Evolutionary conservation across 2,888 invertebrate species (phyloP).

Genomic region (Microchrysa polita): DNA sequence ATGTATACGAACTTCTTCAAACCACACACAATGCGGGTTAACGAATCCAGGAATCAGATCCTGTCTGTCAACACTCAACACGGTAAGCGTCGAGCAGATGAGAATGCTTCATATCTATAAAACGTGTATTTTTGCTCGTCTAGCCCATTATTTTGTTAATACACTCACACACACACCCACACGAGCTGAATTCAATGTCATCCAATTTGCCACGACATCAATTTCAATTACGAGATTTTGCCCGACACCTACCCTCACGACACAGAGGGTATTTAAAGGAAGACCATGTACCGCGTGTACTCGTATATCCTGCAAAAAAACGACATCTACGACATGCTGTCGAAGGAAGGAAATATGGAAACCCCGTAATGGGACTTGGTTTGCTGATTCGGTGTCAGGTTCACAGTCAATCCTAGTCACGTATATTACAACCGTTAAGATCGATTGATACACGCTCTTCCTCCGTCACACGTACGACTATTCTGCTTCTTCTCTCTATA

Average conservation of each 20-base stretch:
- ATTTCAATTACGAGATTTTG: conserved; percentile 29
- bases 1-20: too few relatives aligned
- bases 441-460: conserved; percentile 12
- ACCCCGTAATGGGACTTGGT: conserved; percentile 31
- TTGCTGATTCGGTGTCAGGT: conserved; percentile 33
- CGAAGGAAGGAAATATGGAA: conserved; percentile 13
- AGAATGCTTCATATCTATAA: too few relatives aligned
- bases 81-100: too few relatives aligned
- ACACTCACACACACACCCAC: too few relatives aligned
- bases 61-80: too few relatives aligned
- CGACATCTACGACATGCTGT: not conserved
- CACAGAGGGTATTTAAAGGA: conserved; percentile 2
- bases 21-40: too few relatives aligned
- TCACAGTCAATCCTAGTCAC: conserved; percentile 31
- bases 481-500: not conserved
- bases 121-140: not conserved
- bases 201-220: conserved; percentile 42
- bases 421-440: conserved; percentile 12
- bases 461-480: not conserved
- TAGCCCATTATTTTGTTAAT: conserved; percentile 1
- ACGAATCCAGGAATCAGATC: too few relatives aligned
- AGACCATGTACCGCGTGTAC: too few relatives aligned
- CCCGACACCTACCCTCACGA: conserved; percentile 9
- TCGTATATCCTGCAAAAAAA: too few relatives aligned
- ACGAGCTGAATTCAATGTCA: conserved; percentile 26